Percentiles rank a stretch among this genome's conserved stretches.
Conservation (phyloP, 2,888 invertebrate genomes). For the Tinea trinotella region DNA sequence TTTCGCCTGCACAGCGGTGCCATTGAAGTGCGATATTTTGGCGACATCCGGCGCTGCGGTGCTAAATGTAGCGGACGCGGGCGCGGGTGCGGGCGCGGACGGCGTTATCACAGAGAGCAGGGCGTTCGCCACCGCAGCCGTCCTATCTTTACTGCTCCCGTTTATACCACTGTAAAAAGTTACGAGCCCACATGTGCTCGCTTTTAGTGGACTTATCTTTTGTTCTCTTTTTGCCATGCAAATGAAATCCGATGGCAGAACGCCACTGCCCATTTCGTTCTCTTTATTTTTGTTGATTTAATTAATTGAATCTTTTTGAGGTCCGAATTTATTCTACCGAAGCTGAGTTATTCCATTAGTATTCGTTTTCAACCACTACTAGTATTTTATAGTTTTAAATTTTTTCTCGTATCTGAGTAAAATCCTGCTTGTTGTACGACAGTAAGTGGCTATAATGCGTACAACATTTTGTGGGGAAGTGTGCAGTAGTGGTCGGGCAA, state of each 20-base stretch:
- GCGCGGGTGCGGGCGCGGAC: slow-evolving; percentile 1
- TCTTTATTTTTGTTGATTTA: slow-evolving; percentile 17
- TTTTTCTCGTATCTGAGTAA: too few species aligned
- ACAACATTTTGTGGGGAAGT: too few species aligned
- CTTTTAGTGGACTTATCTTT: slow-evolving; percentile 27
- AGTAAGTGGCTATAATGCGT: too few species aligned
- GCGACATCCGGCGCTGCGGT: slow-evolving; percentile 1
- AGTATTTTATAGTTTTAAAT: too few species aligned
- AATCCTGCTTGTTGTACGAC: too few species aligned
- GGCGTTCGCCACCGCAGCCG: slow-evolving; percentile 7
- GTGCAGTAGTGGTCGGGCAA: background rate
- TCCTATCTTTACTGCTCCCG: slow-evolving; percentile 28
- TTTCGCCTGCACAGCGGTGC: slow-evolving; percentile 7
- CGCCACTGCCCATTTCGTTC: slow-evolving; percentile 7
- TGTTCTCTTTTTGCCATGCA: slow-evolving; percentile 22
- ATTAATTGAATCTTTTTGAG: slow-evolving; percentile 14
- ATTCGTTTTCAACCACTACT: background rate
- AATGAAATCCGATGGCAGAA: slow-evolving; percentile 20
- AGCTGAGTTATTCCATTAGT: background rate
- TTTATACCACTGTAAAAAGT: slow-evolving; percentile 29
- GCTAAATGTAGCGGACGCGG: background rate
- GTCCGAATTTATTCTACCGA: background rate
- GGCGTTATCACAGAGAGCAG: background rate
- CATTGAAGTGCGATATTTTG: slow-evolving; percentile 6
- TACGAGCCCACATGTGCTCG: slow-evolving; percentile 25